A percentile compares a stretch with the other conserved stretches of the same genome.
Conservation (phyloP, 2,113 vertebrate species). For the Silurus asotus region DNA sequence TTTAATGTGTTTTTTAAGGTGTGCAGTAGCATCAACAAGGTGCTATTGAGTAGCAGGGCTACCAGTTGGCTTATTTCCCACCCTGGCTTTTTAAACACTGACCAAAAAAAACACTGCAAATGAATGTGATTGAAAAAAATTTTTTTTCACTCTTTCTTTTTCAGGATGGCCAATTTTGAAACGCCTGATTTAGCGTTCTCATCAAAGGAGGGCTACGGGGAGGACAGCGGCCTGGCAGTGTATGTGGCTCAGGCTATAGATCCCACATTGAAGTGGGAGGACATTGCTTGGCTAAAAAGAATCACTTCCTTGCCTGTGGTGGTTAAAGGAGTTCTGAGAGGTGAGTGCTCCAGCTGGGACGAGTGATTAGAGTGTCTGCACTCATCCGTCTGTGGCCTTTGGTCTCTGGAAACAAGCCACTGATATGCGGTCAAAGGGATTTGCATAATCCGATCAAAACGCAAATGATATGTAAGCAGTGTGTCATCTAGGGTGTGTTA, state of each 20-base stretch:
- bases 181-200: conserved; percentile 82
- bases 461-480: conserved; percentile 1
- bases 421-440: conserved; percentile 17
- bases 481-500: conserved; percentile 41
- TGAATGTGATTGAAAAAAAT: conserved; percentile 35
- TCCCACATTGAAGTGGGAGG: conserved; percentile 82
- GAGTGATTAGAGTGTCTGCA: conserved; percentile 10
- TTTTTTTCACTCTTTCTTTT: conserved; percentile 39
- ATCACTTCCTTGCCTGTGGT: conserved; percentile 86
- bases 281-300: conserved; percentile 85
- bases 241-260: conserved; percentile 88
- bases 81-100: conserved; percentile 61
- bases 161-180: conserved; percentile 90
- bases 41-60: conserved; percentile 71
- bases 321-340: conserved; percentile 86
- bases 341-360: conserved; percentile 58
- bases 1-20: conserved; percentile 72
- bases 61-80: conserved; percentile 39
- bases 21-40: conserved; percentile 75
- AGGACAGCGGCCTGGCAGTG: conserved; percentile 85
- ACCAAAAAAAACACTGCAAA: conserved; percentile 71
- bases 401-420: conserved; percentile 17
- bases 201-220: conserved; percentile 77
- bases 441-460: conserved; percentile 47
- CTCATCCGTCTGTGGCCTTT: conserved; percentile 27